Evolutionary conservation across 2,113 vertebrate genomes (phyloP).

Genomic region (Hassar affinis): DNA sequence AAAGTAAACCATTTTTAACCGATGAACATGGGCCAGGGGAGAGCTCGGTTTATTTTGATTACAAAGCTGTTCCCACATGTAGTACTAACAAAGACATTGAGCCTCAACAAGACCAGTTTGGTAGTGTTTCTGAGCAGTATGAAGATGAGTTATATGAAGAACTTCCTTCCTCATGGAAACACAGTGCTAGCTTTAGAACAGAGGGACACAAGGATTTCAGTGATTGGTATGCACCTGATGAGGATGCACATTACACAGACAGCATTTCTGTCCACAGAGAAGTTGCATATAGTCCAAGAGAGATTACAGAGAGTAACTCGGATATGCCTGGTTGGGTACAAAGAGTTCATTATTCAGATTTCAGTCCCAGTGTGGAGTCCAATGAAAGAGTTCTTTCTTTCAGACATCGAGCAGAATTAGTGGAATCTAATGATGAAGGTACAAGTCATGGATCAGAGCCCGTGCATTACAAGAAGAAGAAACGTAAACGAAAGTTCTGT

Average conservation of each 20-base stretch:
- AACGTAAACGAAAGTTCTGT: neutral
- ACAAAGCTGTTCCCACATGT: neutral
- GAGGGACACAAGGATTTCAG: neutral
- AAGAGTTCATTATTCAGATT: constrained; percentile 7
- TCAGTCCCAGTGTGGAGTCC: neutral
- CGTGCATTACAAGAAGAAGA: constrained; percentile 10
- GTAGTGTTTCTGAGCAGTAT: constrained; percentile 1
- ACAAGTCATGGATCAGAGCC: neutral
- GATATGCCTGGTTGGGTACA: neutral
- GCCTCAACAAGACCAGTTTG: constrained; percentile 25
- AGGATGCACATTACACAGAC: constrained; percentile 22
- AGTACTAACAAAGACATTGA: neutral
- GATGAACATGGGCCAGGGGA: neutral
- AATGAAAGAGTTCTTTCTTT: constrained; percentile 2
- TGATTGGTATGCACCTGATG: constrained; percentile 10
- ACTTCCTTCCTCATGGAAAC: neutral
- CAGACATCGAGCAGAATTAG: constrained; percentile 9
- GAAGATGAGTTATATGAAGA: neutral
- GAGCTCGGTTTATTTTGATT: neutral
- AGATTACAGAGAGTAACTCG: neutral
- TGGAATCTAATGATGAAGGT: constrained; percentile 5
- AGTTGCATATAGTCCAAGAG: constrained; percentile 25
- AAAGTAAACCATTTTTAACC: neutral
- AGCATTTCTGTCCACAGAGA: neutral
- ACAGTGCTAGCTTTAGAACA: constrained; percentile 4